Conservation (phyloP, 2,113 vertebrate species). For the Nothocercus julius region DNA sequence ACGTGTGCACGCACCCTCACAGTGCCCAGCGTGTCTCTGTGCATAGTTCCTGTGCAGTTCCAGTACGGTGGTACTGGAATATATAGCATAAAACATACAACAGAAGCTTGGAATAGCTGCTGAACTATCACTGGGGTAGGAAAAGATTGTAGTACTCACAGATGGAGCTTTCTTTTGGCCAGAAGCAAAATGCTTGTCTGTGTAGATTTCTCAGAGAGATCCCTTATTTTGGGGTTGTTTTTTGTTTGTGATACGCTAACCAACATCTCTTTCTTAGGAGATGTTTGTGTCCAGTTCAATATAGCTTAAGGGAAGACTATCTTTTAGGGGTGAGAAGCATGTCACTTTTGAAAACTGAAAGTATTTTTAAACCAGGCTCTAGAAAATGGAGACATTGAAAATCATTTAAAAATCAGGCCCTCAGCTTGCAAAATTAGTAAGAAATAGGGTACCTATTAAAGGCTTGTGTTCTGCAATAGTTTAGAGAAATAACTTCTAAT, state of each 20-base stretch:
- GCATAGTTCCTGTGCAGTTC: neutral
- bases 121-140: neutral
- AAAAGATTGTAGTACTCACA: neutral
- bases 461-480: neutral
- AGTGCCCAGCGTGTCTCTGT: neutral
- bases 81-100: neutral
- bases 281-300: neutral
- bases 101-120: neutral
- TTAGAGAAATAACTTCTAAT: neutral
- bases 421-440: neutral
- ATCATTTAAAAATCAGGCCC: neutral
- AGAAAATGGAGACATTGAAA: neutral
- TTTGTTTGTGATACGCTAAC: neutral
- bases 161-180: neutral
- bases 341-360: neutral
- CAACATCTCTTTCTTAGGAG: neutral
- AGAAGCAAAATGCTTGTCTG: neutral
- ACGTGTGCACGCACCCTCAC: rapidly evolving
- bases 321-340: neutral
- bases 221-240: neutral
- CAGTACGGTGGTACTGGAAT: neutral
- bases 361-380: neutral
- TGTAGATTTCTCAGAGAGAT: neutral
- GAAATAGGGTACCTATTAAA: neutral
- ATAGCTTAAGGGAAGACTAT: neutral